A percentile compares a stretch with the other conserved stretches of the same genome.
Evolutionary conservation across 1,140 invertebrate genomes (phyloP).

Genomic region (Copidosoma floridanum): DNA sequence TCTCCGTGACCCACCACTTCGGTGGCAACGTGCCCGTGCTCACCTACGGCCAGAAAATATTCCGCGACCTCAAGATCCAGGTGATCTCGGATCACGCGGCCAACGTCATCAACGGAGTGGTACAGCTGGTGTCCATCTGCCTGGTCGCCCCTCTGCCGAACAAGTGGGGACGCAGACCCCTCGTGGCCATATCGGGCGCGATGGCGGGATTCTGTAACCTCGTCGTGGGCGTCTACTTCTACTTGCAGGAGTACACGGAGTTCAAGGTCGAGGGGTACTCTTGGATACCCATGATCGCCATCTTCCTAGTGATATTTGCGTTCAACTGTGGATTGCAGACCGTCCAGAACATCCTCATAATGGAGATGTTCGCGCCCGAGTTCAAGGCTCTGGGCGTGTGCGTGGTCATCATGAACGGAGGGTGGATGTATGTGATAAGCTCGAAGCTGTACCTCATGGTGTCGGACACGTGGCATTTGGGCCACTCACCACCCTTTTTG

Average conservation of each 20-base stretch:
- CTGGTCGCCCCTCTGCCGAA: conserved; percentile 49
- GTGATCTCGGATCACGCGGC: conserved; percentile 43
- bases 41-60: conserved; percentile 70
- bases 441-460: conserved; percentile 69
- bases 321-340: conserved; percentile 69
- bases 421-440: conserved; percentile 65
- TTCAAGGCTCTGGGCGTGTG: conserved; percentile 67
- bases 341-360: conserved; percentile 67
- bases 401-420: conserved; percentile 66
- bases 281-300: conserved; percentile 60
- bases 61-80: conserved; percentile 56
- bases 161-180: conserved; percentile 52
- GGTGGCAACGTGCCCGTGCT: conserved; percentile 70
- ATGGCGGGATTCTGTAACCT: conserved; percentile 41
- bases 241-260: conserved; percentile 57
- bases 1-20: conserved; percentile 70
- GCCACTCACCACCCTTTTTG: conserved; percentile 65
- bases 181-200: conserved; percentile 50
- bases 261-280: conserved; percentile 43
- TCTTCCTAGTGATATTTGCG: conserved; percentile 64
- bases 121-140: conserved; percentile 49
- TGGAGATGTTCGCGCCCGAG: conserved; percentile 70
- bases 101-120: conserved; percentile 57
- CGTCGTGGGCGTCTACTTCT: conserved; percentile 63
- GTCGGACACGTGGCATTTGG: conserved; percentile 60